A percentile compares a stretch with the other conserved stretches of the same genome.
phyloP scores from a whole-genome alignment of 1,140 invertebrate genomes.

The Drosophila serrata region DNA sequence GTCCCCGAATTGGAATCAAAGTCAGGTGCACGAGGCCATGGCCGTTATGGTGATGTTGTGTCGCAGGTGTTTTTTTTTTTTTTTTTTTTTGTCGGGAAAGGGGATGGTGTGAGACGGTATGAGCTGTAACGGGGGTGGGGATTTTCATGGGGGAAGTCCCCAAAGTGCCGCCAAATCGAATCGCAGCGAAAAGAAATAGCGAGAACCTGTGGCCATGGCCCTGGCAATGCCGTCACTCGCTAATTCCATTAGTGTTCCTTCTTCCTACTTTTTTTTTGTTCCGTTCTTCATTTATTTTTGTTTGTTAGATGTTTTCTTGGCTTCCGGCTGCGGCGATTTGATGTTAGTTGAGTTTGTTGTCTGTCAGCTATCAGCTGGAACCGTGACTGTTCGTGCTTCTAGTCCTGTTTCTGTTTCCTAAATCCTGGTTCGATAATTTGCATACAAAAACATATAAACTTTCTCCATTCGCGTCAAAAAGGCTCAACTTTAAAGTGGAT shows the following conservation, averaged over 20 bases:
- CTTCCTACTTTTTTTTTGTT: neutral
- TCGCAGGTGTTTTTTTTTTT: too few relatives aligned
- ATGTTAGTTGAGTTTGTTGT: conserved; percentile 40
- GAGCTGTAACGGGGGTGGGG: neutral
- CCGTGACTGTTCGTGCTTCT: conserved; percentile 4
- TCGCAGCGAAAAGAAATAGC: conserved; percentile 15
- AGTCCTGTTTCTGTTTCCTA: conserved; percentile 12
- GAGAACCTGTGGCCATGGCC: conserved; percentile 47
- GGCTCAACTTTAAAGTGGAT: conserved; percentile 37
- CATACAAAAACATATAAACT: conserved; percentile 17
- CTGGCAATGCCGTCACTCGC: conserved; percentile 48
- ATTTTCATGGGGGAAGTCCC: conserved; percentile 34
- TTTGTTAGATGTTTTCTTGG: conserved; percentile 40
- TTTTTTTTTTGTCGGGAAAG: too few relatives aligned
- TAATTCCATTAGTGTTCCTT: conserved; percentile 46
- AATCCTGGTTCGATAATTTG: conserved; percentile 24
- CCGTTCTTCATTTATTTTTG: neutral
- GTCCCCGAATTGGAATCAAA: conserved; percentile 44
- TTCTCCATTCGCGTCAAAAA: conserved; percentile 19
- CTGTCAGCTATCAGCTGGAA: conserved; percentile 40
- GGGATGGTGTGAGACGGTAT: too few relatives aligned
- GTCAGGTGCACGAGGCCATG: conserved; percentile 53
- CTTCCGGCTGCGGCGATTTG: conserved; percentile 41
- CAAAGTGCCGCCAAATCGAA: conserved; percentile 49
- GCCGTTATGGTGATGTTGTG: conserved; percentile 20